Conservation (phyloP, 2,113 vertebrate genomes). For the Pandion haliaetus region DNA sequence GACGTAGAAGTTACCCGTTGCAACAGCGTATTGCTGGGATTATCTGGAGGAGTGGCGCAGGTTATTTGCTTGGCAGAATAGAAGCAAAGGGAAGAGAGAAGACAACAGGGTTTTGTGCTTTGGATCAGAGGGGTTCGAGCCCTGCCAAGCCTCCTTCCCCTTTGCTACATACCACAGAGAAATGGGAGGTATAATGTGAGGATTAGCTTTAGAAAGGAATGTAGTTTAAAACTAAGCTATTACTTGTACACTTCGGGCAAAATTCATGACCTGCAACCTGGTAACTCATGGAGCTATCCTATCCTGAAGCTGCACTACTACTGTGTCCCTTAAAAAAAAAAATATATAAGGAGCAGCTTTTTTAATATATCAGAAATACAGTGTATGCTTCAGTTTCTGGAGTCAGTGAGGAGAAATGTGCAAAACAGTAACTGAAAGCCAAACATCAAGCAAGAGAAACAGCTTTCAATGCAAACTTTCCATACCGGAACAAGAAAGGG, state of each 20-base stretch:
- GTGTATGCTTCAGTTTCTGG: neutral
- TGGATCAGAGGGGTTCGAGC: neutral
- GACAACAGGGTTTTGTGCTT: neutral
- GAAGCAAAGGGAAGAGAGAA: neutral
- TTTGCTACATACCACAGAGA: neutral
- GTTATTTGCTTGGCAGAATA: neutral
- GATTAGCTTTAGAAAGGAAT: neutral
- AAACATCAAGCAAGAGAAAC: neutral
- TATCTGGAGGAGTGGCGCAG: accelerated
- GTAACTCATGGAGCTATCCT: neutral
- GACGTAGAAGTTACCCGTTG: accelerated
- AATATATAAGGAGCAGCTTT: neutral
- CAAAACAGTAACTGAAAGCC: neutral
- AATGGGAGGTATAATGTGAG: neutral
- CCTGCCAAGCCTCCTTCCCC: neutral
- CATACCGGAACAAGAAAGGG: neutral
- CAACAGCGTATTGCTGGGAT: neutral
- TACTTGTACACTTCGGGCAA: neutral
- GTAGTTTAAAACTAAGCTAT: neutral
- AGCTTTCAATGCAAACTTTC: neutral
- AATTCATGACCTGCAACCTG: neutral
- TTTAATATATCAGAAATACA: neutral
- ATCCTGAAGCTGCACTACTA: neutral
- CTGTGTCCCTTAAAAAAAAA: neutral
- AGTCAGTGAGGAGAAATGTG: neutral